Percentiles rank a stretch among this genome's conserved stretches.
Evolutionary conservation across 2,888 invertebrate genomes (phyloP).

Genomic region (Therioaphis trifolii): DNA sequence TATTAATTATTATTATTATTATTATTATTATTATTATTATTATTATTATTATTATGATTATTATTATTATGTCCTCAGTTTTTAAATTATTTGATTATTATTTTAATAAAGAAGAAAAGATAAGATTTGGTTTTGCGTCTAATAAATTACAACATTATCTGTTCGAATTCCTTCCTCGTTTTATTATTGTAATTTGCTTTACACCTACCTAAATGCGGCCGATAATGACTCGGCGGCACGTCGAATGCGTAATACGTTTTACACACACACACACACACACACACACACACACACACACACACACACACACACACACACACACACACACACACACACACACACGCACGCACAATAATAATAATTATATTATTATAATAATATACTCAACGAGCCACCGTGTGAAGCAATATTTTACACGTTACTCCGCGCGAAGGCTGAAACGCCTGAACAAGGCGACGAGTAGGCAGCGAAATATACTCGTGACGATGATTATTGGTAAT

Average conservation of each 20-base stretch:
- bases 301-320: too few relatives aligned
- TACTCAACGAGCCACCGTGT: neutral
- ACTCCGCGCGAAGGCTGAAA: conserved; percentile 3
- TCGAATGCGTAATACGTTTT: conserved; percentile 51
- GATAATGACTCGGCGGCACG: conserved; percentile 39
- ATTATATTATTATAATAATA: neutral
- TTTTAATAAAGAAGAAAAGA: conserved; percentile 44
- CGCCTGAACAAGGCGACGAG: conserved; percentile 27
- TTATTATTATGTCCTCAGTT: conserved; percentile 39
- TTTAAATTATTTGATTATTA: conserved; percentile 52
- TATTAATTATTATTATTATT: conserved; percentile 25
- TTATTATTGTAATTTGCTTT: neutral
- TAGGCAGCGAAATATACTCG: conserved; percentile 50
- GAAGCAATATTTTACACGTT: neutral
- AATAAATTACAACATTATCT: conserved; percentile 9
- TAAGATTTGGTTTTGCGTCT: conserved; percentile 47
- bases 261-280: conserved; percentile 10
- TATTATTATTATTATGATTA: conserved; percentile 41
- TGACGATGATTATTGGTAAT: too few relatives aligned
- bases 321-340: too few relatives aligned
- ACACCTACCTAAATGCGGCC: neutral
- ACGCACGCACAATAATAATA: neutral
- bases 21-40: conserved; percentile 13
- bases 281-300: too few relatives aligned
- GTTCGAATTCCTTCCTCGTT: conserved; percentile 25